A percentile compares a stretch with the other conserved stretches of the same genome.
These are phyloP conservation scores for Coecobrya sp. DNA, from an alignment of 2,888 invertebrate genomes.

Conservation along the genomic window DNA sequence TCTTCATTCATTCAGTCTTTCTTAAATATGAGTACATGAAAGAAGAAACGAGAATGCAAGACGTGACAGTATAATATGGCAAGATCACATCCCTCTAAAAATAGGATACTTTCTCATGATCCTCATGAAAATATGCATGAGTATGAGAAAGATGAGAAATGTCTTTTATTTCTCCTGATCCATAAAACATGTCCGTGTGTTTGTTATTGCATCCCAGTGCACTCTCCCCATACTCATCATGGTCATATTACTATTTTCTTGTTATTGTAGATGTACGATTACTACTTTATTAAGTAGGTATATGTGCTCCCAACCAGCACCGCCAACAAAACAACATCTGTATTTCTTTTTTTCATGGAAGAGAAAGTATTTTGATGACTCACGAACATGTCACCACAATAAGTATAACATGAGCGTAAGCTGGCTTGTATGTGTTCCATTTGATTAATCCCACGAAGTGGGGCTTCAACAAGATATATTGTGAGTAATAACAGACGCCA, in stretches of 20 bases:
- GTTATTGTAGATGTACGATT: neutral
- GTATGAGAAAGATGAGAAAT: neutral
- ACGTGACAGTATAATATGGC: constrained; percentile 2
- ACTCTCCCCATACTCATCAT: neutral
- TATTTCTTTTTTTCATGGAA: neutral
- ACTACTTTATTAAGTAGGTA: neutral
- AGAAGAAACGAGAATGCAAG: neutral
- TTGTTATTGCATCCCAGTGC: constrained; percentile 9
- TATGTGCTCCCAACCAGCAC: neutral
- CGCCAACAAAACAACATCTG: constrained; percentile 30
- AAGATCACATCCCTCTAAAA: neutral
- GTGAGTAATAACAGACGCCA: constrained; percentile 6
- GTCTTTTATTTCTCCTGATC: constrained; percentile 43
- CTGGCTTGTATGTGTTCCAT: neutral
- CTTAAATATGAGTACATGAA: neutral
- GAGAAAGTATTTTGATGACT: constrained; percentile 22
- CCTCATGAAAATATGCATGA: constrained; percentile 65
- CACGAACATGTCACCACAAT: constrained; percentile 11
- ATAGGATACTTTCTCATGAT: neutral
- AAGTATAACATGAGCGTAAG: neutral
- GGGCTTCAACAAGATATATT: constrained; percentile 32
- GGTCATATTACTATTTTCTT: neutral
- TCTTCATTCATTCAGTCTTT: neutral
- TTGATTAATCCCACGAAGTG: constrained; percentile 35
- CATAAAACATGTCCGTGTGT: constrained; percentile 57